These are phyloP conservation scores for Phengaris arion DNA, from an alignment of 2,888 invertebrate species.

Conservation along the genomic window DNA sequence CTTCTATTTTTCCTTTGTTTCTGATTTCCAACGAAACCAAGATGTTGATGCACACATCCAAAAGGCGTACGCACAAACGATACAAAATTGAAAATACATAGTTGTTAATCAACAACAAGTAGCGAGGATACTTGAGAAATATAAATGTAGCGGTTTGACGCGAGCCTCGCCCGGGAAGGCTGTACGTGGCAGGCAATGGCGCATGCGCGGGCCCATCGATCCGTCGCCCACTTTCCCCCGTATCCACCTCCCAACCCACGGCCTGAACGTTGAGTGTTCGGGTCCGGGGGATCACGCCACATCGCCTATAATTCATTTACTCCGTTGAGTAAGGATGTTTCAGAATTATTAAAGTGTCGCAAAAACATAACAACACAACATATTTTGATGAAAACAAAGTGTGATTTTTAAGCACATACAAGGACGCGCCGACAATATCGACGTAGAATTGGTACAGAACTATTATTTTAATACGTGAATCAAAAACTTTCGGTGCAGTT, in stretches of 20 bases:
- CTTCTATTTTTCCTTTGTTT: neutral
- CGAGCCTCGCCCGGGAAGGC: slow-evolving; percentile 51
- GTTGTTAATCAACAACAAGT: slow-evolving; percentile 16
- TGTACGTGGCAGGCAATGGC: slow-evolving; percentile 38
- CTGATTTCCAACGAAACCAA: neutral
- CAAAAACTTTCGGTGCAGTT: too few relatives aligned
- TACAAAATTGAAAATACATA: neutral
- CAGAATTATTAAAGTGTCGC: neutral
- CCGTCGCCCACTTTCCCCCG: slow-evolving; percentile 45
- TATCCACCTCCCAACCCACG: slow-evolving; percentile 45
- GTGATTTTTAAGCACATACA: too few relatives aligned
- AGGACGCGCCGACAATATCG: too few relatives aligned
- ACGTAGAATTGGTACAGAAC: too few relatives aligned
- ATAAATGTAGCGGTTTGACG: slow-evolving; percentile 32
- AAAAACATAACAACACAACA: neutral
- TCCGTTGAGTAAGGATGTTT: slow-evolving; percentile 39
- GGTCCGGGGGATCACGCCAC: slow-evolving; percentile 47
- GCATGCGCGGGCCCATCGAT: slow-evolving; percentile 72
- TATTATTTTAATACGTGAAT: too few relatives aligned
- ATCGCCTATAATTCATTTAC: slow-evolving; percentile 54
- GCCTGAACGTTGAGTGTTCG: neutral
- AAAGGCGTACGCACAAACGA: neutral
- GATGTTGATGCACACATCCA: neutral
- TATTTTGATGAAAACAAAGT: too few relatives aligned
- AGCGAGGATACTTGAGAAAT: neutral